A percentile compares a stretch with the other conserved stretches of the same genome.
Conservation (phyloP, 2,113 vertebrate genomes). For the Columba janthina region DNA sequence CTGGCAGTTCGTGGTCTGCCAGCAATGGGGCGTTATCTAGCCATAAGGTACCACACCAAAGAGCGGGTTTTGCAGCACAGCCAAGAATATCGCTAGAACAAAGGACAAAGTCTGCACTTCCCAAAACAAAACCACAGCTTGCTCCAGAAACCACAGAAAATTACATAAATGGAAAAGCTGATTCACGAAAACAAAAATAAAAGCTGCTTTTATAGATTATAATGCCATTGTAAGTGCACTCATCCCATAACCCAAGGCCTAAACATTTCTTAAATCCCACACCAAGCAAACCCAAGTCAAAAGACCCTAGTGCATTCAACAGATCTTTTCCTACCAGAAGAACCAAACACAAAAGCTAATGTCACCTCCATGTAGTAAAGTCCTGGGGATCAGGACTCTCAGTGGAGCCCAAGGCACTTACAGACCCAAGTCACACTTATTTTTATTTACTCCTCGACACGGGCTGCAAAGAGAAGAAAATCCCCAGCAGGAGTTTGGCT, state of each 20-base stretch:
- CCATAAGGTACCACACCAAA: not conserved
- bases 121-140: not conserved
- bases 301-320: not conserved
- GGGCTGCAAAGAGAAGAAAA: not conserved
- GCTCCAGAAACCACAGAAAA: constrained; percentile 11
- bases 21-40: not conserved
- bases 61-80: not conserved
- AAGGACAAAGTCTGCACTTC: not conserved
- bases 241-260: not conserved
- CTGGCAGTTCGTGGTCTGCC: not conserved
- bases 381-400: not conserved
- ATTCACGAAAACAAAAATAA: constrained; percentile 32
- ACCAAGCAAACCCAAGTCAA: not conserved
- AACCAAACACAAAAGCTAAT: not conserved
- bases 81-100: not conserved
- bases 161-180: constrained; percentile 60
- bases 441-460: not conserved
- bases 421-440: not conserved
- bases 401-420: not conserved
- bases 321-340: not conserved
- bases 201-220: constrained; percentile 34
- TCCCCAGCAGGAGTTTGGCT: not conserved
- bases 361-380: not conserved
- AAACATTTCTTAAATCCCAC: not conserved
- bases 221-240: not conserved